phyloP scores from a whole-genome alignment of 2,797 vertebrate species.

The Hyperoplus lanceolatus region DNA sequence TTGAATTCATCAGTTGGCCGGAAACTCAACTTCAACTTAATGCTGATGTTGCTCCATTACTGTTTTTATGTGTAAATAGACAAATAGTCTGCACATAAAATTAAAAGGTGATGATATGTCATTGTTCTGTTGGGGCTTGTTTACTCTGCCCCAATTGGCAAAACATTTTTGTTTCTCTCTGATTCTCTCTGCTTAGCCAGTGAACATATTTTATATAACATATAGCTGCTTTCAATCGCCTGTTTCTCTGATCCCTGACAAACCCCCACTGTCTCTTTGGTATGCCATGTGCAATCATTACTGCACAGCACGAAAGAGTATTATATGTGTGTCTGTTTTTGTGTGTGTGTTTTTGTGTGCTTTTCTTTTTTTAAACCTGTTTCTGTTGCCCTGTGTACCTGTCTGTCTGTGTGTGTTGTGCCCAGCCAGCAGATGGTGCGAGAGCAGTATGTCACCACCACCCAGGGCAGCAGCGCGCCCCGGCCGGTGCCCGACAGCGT shows the following conservation, averaged over 20 bases:
- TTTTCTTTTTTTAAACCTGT: background rate
- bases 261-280: background rate
- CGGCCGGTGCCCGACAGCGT: constrained; percentile 78
- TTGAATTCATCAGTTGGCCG: background rate
- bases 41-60: background rate
- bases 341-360: background rate
- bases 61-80: background rate
- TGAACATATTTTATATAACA: background rate
- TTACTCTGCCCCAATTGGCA: background rate
- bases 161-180: background rate
- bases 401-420: constrained; percentile 13
- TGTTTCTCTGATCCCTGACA: background rate
- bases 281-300: background rate
- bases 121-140: background rate
- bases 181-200: background rate
- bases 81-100: background rate
- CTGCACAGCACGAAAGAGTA: background rate
- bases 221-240: background rate
- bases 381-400: constrained; percentile 2
- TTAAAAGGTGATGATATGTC: no score
- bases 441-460: constrained; percentile 91
- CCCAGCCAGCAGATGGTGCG: constrained; percentile 90
- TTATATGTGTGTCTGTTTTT: background rate
- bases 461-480: constrained; percentile 86
- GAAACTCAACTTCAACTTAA: background rate